These are phyloP conservation scores for Tupiocoris notatus DNA, from an alignment of 2,888 invertebrate species.

Conservation along the genomic window DNA sequence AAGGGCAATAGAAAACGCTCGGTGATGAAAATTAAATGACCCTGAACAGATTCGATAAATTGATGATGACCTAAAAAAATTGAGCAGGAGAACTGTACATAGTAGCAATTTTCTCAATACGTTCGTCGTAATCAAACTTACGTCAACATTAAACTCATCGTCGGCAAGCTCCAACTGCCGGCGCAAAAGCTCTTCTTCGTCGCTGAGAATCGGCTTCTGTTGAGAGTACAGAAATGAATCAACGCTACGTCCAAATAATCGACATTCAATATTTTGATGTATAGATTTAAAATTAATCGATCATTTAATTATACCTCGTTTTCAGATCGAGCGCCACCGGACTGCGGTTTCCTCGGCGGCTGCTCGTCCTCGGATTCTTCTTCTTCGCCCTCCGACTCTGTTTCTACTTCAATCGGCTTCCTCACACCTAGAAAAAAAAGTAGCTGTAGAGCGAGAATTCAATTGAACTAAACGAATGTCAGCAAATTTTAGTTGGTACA, in stretches of 20 bases:
- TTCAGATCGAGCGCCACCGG: slow-evolving; percentile 8
- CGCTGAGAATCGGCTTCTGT: background rate
- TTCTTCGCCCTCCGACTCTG: slow-evolving; percentile 47
- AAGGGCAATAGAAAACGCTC: no score
- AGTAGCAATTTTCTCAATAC: no score
- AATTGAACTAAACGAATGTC: background rate
- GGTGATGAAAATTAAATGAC: no score
- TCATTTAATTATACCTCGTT: slow-evolving; percentile 4
- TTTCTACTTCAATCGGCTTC: slow-evolving; percentile 44
- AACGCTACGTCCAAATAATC: no score
- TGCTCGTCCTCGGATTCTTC: slow-evolving; percentile 43
- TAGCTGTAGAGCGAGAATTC: background rate
- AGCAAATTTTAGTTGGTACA: background rate
- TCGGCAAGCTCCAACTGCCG: slow-evolving; percentile 29
- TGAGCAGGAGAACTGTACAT: no score
- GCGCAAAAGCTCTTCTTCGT: slow-evolving; percentile 15
- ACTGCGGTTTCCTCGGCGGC: slow-evolving; percentile 6
- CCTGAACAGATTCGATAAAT: no score
- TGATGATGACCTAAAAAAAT: no score
- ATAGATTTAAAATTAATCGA: no score
- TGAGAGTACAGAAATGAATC: no score
- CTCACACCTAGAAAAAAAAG: slow-evolving; percentile 16
- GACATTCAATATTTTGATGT: no score
- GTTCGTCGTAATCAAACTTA: no score
- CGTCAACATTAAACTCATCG: slow-evolving; percentile 31